phyloP scores from a whole-genome alignment of 2,888 invertebrate species.

The Hyposoter didymator region DNA sequence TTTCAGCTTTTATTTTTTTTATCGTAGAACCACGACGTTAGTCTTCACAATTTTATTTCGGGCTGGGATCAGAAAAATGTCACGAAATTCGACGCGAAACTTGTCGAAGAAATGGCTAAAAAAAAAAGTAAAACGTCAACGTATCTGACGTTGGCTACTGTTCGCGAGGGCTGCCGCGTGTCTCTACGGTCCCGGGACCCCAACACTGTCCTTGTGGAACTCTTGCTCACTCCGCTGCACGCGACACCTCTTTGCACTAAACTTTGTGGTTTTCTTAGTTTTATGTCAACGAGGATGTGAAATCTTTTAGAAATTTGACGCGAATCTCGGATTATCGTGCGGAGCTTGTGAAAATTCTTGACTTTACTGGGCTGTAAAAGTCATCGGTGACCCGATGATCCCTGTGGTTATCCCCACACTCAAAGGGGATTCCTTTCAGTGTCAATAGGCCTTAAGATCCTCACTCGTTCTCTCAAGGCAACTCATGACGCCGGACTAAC shows the following conservation, averaged over 20 bases:
- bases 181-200: slow-evolving; percentile 44
- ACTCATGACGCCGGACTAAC: slow-evolving; percentile 76
- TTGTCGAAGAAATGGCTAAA: background rate
- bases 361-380: slow-evolving; percentile 79
- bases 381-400: slow-evolving; percentile 77
- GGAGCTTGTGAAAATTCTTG: slow-evolving; percentile 9
- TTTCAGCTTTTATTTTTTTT: slow-evolving; percentile 14
- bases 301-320: background rate
- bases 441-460: slow-evolving; percentile 79
- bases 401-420: slow-evolving; percentile 62
- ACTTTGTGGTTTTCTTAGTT: background rate
- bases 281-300: background rate
- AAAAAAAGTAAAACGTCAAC: slow-evolving; percentile 37
- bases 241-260: slow-evolving; percentile 43
- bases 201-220: slow-evolving; percentile 38
- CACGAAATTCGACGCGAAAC: background rate
- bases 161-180: slow-evolving; percentile 46
- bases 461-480: slow-evolving; percentile 74
- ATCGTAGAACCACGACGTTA: background rate
- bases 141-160: slow-evolving; percentile 34
- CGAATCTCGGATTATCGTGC: background rate
- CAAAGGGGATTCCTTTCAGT: slow-evolving; percentile 68
- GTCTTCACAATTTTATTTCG: background rate
- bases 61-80: background rate
- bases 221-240: slow-evolving; percentile 45